Evolutionary conservation across 2,113 vertebrate genomes (phyloP).

Genomic region (Hippoglossus stenolepis): DNA sequence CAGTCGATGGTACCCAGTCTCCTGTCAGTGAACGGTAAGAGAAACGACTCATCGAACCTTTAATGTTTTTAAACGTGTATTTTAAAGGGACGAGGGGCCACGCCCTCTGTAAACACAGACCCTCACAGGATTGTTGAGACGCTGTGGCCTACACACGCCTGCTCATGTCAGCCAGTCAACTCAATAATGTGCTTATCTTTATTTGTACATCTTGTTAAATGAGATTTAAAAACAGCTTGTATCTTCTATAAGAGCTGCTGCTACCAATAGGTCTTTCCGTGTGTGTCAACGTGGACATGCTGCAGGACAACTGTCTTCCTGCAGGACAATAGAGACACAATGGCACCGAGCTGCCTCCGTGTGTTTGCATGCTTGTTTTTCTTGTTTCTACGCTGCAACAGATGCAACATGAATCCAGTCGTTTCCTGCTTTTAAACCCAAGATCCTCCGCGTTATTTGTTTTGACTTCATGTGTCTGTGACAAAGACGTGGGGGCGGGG

Average conservation of each 20-base stretch:
- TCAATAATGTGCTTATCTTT: no score
- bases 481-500: constrained; percentile 69
- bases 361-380: not conserved
- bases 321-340: not conserved
- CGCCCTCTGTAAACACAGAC: constrained; percentile 12
- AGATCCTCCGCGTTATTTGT: constrained; percentile 32
- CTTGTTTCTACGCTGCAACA: not conserved
- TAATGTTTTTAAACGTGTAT: not conserved
- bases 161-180: not conserved
- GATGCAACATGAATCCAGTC: fast-evolving
- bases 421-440: not conserved
- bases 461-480: constrained; percentile 53
- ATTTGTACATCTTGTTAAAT: no score
- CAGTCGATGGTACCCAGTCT: constrained; percentile 38
- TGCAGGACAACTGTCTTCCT: constrained; percentile 5
- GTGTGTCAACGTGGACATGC: not conserved
- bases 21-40: constrained; percentile 64
- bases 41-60: not conserved
- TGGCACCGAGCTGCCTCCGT: fast-evolving
- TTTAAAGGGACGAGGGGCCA: constrained; percentile 22
- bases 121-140: constrained; percentile 3
- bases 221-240: no score
- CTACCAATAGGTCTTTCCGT: not conserved
- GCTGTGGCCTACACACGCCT: not conserved
- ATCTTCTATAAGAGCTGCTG: not conserved